Base-by-base conservation (phyloP, 2,113 vertebrate genomes). In the Psettodes erumei region DNA sequence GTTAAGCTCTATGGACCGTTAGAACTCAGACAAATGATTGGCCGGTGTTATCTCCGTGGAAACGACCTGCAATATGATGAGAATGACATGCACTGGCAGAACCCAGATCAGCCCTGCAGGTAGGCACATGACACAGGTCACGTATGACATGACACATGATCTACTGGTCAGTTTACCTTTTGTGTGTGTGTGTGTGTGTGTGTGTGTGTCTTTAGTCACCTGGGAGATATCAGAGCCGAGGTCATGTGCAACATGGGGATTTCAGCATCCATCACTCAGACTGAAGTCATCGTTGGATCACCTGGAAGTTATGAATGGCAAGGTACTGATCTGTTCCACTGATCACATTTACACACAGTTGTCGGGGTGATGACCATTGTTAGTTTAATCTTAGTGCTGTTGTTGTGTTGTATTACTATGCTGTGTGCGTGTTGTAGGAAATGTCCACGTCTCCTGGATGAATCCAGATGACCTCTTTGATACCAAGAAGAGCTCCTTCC, bases 201-300 rank as follows among this genome's bases (percentile, higher is more conserved):
- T 60, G 32, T 74, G 55, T 65, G 19, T 77, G 60, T 69, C 35
- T 38, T 38, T 32, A 96, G 96, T 81, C 92, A 96, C 78, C 91
- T 92, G 73, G 90, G 85, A 0, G 93, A 95, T 80, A 64, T 93
- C 10, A 84, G 81, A 0, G 45, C 56, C 19, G 96, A 95, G 0
- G 96, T 95, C 85, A 96, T 98, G 96, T 99, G 97, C 75, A 96
- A 94, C 84, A 88, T 95, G 92, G 97, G 97, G 43, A 93, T 96
- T 70, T 96, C 96, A 0, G 94, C 95, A 0, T 91, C 93, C 81
- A 95, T 98, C 87, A 91, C 93, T 0, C 59, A 93, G 72, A 94
- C 85, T 19, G 92, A 94, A 0, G 74, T 96, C 69, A 94, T 95
- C 13, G 92, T 96, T 0, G 97, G 97, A 0, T 95, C 96, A 0